phyloP scores from a whole-genome alignment of 2,888 invertebrate genomes.

The Clivina fossor region DNA sequence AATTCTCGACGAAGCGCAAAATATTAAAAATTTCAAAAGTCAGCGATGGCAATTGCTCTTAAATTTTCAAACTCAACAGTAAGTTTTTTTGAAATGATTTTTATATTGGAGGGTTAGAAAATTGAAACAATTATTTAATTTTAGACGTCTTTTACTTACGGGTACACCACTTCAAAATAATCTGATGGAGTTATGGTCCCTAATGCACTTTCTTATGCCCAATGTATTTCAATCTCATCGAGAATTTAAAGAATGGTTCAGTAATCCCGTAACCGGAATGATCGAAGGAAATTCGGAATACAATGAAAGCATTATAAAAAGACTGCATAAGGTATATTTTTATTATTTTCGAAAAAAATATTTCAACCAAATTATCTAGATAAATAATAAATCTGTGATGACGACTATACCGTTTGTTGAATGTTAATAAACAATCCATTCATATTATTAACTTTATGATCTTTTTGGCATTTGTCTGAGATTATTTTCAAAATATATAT shows the following conservation, averaged over 20 bases:
- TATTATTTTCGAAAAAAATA: too few relatives aligned
- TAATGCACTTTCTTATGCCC: constrained; percentile 99
- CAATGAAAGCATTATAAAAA: constrained; percentile 84
- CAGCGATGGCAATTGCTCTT: constrained; percentile 97
- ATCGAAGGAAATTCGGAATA: constrained; percentile 91
- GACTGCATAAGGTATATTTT: constrained; percentile 86
- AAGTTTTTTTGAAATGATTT: constrained; percentile 45
- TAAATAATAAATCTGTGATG: too few relatives aligned
- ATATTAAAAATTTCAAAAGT: constrained; percentile 99
- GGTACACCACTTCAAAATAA: constrained; percentile 96
- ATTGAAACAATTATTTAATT: constrained; percentile 40
- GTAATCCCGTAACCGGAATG: constrained; percentile 95
- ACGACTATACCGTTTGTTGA: too few relatives aligned
- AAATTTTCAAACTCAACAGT: constrained; percentile 91
- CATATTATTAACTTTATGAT: too few relatives aligned
- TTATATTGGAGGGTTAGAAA: background rate
- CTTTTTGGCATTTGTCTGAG: too few relatives aligned
- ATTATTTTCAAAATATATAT: too few relatives aligned
- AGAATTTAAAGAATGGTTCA: constrained; percentile 98
- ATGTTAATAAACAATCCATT: too few relatives aligned
- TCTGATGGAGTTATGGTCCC: constrained; percentile 94
- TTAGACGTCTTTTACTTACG: constrained; percentile 83
- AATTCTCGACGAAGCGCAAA: constrained; percentile 97
- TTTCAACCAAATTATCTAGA: too few relatives aligned
- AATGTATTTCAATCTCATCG: constrained; percentile 94